Evolutionary conservation across 1,140 invertebrate genomes (phyloP), one percentile per base, ranked within the genome.

Genomic region (Mercenaria mercenaria): DNA sequence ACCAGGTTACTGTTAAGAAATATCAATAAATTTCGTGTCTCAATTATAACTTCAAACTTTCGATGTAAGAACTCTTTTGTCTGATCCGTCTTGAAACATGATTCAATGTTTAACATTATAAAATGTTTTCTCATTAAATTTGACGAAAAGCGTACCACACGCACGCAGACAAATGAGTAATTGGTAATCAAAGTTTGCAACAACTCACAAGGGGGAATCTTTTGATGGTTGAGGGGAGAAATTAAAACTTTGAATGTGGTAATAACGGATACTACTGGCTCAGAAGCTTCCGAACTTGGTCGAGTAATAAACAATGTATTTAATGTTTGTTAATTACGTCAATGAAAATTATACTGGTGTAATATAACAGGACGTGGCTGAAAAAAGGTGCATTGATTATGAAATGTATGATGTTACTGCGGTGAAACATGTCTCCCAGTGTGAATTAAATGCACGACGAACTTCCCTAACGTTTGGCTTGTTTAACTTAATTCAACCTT

Each of bases 51-150:
- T 80, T 80, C 76, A 50, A 56, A 34, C 29, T 47, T 39, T 41
- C 39, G 2, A 26, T 47, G 37, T 47, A 41, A 74, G 69, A 74
- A 41, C 41, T 11, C 69, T 74, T 41, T 74, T 74, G 69, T 74
- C 69, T 74, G 69, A n/a, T 13, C 34, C 69, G 41, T 74, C 69
- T 74, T 41, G 69, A 41, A 74, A 74, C 69, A 39, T 47, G 41
- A 74, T 74, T 74, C 69, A 74, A 74, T 74, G 23, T 74, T 74
- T 13, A 67, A 47, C 39, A 32, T 74, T 39, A 26, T 74, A 47
- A 74, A 74, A 74, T 43, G 69, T 43, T 67, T 74, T 74, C 69
- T 74, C 69, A 74, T 74, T 74, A 41, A 67, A 74, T 74, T 74
- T 10, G 29, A 74, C 39, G 29, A 74, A 74, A 74, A 43, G 39